phyloP scores from a whole-genome alignment of 2,888 invertebrate species.

The Erpobdella octoculata region DNA sequence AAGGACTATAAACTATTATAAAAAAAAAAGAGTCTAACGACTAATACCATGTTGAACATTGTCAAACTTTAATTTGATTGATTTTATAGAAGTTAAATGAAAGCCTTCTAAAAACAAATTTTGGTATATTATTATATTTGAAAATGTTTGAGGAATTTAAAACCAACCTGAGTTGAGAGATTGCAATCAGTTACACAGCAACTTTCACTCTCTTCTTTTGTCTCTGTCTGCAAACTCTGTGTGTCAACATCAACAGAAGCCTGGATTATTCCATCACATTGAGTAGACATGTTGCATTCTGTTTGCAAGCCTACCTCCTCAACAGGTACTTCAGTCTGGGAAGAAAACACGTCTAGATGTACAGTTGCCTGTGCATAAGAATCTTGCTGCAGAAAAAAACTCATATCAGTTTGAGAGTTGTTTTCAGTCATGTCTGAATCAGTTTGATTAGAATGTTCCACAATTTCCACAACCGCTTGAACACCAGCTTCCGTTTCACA shows the following conservation, averaged over 20 bases:
- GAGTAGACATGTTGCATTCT: not conserved
- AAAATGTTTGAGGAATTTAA: too few species aligned
- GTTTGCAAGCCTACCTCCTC: constrained; percentile 7
- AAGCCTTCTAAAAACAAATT: too few species aligned
- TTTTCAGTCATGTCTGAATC: not conserved
- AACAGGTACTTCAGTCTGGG: constrained; percentile 29
- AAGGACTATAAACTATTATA: too few species aligned
- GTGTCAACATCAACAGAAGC: not conserved
- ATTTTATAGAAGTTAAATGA: too few species aligned
- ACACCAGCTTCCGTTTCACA: not conserved
- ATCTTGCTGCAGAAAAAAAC: constrained; percentile 24
- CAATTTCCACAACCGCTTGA: not conserved
- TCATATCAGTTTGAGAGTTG: constrained; percentile 23
- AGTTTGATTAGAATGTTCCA: constrained; percentile 6
- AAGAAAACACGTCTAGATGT: not conserved
- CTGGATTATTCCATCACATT: not conserved
- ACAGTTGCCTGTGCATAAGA: constrained; percentile 11
- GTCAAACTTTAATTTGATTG: too few species aligned
- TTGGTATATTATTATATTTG: too few species aligned
- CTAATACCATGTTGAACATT: too few species aligned
- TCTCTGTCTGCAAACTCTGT: not conserved
- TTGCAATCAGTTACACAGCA: not conserved
- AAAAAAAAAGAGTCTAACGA: too few species aligned
- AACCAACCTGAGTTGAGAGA: not conserved
- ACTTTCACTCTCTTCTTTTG: not conserved